phyloP scores from a whole-genome alignment of 2,797 vertebrate species.

The Catharus ustulatus region DNA sequence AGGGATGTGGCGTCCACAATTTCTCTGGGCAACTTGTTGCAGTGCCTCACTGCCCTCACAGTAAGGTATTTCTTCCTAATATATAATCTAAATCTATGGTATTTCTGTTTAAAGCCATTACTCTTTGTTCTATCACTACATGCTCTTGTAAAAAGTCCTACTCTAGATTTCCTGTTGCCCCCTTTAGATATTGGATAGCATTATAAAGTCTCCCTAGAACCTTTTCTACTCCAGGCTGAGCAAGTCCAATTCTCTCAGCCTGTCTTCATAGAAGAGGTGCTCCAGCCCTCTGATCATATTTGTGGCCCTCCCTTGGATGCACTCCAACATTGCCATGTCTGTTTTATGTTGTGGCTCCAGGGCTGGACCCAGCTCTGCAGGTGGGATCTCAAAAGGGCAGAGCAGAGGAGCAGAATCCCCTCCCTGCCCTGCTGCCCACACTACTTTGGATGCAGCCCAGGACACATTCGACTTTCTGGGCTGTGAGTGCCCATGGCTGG shows the following conservation, averaged over 20 bases:
- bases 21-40: background rate
- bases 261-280: background rate
- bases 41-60: rapidly evolving
- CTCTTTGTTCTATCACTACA: background rate
- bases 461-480: rapidly evolving
- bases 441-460: background rate
- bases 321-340: background rate
- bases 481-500: rapidly evolving
- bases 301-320: rapidly evolving
- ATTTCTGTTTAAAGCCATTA: background rate
- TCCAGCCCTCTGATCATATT: no score
- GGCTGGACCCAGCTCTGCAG: background rate
- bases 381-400: background rate
- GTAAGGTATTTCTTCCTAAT: background rate
- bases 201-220: background rate
- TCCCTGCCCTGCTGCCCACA: background rate
- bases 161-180: background rate
- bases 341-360: background rate
- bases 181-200: background rate
- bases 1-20: background rate
- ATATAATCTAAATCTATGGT: background rate
- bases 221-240: background rate
- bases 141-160: background rate
- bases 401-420: background rate
- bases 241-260: background rate